Base-by-base conservation (phyloP, 2,888 invertebrate genomes). In the Dione vanillae region DNA sequence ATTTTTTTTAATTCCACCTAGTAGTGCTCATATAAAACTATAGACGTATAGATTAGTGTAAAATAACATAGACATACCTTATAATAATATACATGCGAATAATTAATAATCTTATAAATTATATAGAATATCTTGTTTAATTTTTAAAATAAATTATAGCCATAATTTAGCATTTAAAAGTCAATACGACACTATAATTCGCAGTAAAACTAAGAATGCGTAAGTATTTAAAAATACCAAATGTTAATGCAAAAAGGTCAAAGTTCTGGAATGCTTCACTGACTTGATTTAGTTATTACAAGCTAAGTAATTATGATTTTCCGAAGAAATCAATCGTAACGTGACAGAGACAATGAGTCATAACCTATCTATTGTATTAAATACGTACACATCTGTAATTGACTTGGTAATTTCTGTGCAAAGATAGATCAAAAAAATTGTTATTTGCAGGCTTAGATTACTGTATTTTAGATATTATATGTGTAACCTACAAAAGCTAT, bases 261-360 rank as follows among this genome's bases (percentile, higher is more conserved):
- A 61, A 61, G 61, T 61, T 56, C 45, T 61, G 10, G 9, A 61
- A 45, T 6, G 45, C n/a, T 43, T 61, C 27, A 45, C n/a, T 61
- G 45, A 35, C 12, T 45, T 14, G 16, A 56, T 59, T 61, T 61
- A 61, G 61, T 61, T 61, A 61, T 61, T 61, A 35, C n/a, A 61
- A 45, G 61, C 59, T 59, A 20, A 41, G n/a, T 61, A 61, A 61
- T 61, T 45, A 35, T 16, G 27, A 45, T 43, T 52, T 19, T 67
- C 43, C 43, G 43, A 67, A 19, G 20, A 41, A 49, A 61, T 61
- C 61, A 61, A 61, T 52, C 43, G 67, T 67, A 43, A 61, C 52
- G 27, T 11, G 27, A 61, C n/a, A 47, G 14, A 58, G 49, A 59
- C 27, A 59, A 9, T 45, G 27, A 59, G 27, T 20, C 59, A 27